These are phyloP conservation scores for Prinia subflava DNA, from an alignment of 2,113 vertebrate genomes.

Conservation along the genomic window DNA sequence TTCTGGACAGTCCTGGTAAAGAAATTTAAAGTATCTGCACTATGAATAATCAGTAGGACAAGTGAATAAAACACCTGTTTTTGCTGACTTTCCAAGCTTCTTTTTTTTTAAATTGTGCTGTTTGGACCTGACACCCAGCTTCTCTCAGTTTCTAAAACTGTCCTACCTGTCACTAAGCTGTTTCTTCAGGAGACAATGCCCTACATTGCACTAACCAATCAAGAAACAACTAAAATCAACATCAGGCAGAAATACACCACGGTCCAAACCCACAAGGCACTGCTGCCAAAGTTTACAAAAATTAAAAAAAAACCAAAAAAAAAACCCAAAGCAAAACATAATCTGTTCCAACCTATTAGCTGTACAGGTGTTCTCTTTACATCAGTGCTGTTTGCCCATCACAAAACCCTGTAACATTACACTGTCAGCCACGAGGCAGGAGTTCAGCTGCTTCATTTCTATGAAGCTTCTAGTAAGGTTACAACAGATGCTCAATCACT, in stretches of 20 bases:
- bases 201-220: background rate
- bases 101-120: background rate
- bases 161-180: background rate
- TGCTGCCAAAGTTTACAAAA: background rate
- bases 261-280: background rate
- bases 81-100: background rate
- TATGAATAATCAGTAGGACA: background rate
- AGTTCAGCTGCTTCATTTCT: background rate
- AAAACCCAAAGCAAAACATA: background rate
- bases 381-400: background rate
- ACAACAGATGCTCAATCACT: background rate
- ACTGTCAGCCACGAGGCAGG: background rate
- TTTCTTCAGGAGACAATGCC: background rate
- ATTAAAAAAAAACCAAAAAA: background rate
- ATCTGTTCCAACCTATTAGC: background rate
- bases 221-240: background rate
- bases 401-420: background rate
- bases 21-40: background rate
- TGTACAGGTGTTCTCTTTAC: background rate
- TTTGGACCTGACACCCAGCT: background rate
- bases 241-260: background rate
- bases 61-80: background rate
- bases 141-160: background rate
- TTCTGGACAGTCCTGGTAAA: background rate
- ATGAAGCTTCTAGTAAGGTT: background rate